Base-by-base conservation (phyloP, 2,888 invertebrate species). In the Holacanthella duospinosa region DNA sequence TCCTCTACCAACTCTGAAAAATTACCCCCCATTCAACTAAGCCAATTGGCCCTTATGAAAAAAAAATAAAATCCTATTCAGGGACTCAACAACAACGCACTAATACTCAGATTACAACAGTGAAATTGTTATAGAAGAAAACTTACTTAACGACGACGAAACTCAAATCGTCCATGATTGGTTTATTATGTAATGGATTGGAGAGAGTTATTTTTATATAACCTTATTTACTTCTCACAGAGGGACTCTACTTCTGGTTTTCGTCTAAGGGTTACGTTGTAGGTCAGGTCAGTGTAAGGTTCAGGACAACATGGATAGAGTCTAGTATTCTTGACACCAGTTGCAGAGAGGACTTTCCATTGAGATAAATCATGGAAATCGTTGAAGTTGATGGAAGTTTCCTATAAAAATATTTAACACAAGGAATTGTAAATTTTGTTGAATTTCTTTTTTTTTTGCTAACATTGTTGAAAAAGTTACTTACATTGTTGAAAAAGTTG, bases 291-390 rank as follows among this genome's bases (percentile, higher is more conserved):
- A 16, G 29, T 6, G 36, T 67, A 67, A 2, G 67, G 65, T 24
- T 67, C 67, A 2, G 59, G 53, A 29, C 65, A 67, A 28, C 67
- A 65, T 21, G 64, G 58, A 53, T 67, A 67, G 26, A 44, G 36
- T 43, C 60, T 67, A 24, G 29, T 59, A 16, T 67, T 29, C 9
- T 43, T 25, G 16, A 59, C 61, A n/a, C 59, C 65, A 44, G 36
- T 29, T 16, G 60, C 59, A 3, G 60, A 60, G 2, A 63, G 55
- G 12, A 65, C 43, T 36, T 63, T 58, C 54, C 61, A 65, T 43
- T 63, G 63, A 12, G 63, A 56, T 1, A 61, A 61, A 28, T 64
- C 55, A 9, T 43, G 53, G 26, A 62, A 19, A 36, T 64, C 58
- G 24, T 28, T 27, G 16, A 62, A 6, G 29, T 65, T 62, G n/a